Conservation (phyloP, 1,140 invertebrate genomes). For the Paralvinella palmiformis region DNA sequence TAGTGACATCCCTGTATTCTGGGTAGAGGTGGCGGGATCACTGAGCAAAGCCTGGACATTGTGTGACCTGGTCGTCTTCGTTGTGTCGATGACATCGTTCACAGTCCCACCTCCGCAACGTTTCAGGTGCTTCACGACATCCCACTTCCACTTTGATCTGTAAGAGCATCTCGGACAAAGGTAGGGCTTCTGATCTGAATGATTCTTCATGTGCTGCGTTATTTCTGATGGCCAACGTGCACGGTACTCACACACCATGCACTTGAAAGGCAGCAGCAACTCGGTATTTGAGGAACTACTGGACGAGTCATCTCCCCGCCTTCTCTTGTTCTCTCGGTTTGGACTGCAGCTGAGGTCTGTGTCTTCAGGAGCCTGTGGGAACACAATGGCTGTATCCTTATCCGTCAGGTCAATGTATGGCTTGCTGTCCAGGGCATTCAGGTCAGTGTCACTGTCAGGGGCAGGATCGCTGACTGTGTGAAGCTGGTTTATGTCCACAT, state of each 20-base stretch:
- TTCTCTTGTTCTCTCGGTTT: background rate
- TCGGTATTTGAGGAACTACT: background rate
- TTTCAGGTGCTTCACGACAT: slow-evolving; percentile 49
- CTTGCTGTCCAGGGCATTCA: background rate
- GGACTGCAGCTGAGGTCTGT: background rate
- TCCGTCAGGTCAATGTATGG: slow-evolving; percentile 10
- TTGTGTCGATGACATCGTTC: slow-evolving; percentile 46
- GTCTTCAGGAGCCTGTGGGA: slow-evolving; percentile 20
- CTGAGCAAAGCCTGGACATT: background rate
- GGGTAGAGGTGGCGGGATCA: background rate
- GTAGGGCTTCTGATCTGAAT: slow-evolving; percentile 49
- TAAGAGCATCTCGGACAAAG: slow-evolving; percentile 47
- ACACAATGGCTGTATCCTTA: slow-evolving; percentile 17
- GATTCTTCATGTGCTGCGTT: slow-evolving; percentile 51
- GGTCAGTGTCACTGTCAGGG: background rate
- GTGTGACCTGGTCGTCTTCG: slow-evolving; percentile 24
- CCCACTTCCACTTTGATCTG: slow-evolving; percentile 51
- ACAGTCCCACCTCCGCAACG: slow-evolving; percentile 47
- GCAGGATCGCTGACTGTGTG: background rate
- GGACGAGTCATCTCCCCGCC: background rate
- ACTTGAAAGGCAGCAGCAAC: slow-evolving; percentile 41
- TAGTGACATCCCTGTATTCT: too few relatives aligned
- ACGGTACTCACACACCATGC: slow-evolving; percentile 43
- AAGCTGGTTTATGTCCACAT: background rate
- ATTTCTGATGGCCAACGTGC: slow-evolving; percentile 50